These are phyloP conservation scores for Zophobas atratus DNA, from an alignment of 1,140 invertebrate species.

Conservation along the genomic window DNA sequence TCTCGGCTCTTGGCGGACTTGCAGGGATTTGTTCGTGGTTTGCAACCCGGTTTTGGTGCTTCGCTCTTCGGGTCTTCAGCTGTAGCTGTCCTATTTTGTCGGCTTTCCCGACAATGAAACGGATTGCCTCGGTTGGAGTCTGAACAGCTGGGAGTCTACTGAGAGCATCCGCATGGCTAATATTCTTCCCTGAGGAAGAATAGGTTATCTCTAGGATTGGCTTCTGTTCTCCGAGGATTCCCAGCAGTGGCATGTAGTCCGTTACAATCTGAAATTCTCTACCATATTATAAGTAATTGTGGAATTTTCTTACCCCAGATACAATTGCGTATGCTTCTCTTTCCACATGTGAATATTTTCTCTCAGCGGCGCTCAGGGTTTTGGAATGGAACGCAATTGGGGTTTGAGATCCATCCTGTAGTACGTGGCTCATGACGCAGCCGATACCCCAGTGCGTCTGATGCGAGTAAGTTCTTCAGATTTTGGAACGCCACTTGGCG, in stretches of 20 bases:
- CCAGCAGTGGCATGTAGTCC: conserved; percentile 62
- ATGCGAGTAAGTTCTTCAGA: conserved; percentile 30
- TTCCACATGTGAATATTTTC: conserved; percentile 69
- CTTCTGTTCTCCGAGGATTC: conserved; percentile 28
- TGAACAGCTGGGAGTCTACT: neutral
- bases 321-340: conserved; percentile 68
- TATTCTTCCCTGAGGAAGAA: conserved; percentile 51
- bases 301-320: conserved; percentile 66
- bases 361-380: conserved; percentile 64
- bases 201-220: conserved; percentile 30
- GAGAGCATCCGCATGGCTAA: neutral
- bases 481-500: conserved; percentile 19
- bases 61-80: too few relatives aligned
- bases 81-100: too few relatives aligned
- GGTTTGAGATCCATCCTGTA: conserved; percentile 56
- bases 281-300: conserved; percentile 62
- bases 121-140: too few relatives aligned
- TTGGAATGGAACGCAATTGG: conserved; percentile 67
- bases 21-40: too few relatives aligned
- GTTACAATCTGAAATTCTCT: conserved; percentile 60
- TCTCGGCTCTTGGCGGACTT: too few relatives aligned
- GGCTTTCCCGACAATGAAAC: too few relatives aligned
- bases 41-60: too few relatives aligned
- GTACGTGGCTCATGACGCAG: conserved; percentile 33
- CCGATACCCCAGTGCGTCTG: conserved; percentile 29